Conservation (phyloP, 2,797 vertebrate genomes). For the Leptoclinus maculatus region DNA sequence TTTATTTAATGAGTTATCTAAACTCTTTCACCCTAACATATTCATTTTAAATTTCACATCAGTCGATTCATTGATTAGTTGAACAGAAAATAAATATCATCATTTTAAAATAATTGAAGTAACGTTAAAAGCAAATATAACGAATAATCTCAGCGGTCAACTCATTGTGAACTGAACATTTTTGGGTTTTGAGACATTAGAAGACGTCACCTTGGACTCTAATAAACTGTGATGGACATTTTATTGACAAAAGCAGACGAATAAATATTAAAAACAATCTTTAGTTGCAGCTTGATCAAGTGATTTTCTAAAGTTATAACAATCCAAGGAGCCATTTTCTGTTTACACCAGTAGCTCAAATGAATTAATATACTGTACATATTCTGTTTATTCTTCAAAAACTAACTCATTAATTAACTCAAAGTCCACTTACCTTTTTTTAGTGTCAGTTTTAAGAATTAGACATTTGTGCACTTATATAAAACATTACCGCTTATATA, state of each 20-base stretch:
- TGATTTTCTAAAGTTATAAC: not conserved
- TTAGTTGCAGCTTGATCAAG: not conserved
- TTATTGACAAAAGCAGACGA: not conserved
- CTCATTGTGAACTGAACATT: not conserved
- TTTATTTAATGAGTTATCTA: not conserved
- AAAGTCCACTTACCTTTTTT: too few relatives aligned
- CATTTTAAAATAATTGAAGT: too few relatives aligned
- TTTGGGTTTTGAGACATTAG: not conserved
- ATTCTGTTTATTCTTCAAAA: not conserved
- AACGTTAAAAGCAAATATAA: too few relatives aligned
- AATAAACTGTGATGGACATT: not conserved
- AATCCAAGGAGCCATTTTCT: not conserved
- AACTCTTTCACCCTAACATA: not conserved
- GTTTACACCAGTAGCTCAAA: not conserved
- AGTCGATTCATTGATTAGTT: not conserved
- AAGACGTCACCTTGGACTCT: not conserved
- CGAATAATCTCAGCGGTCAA: too few relatives aligned
- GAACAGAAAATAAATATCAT: too few relatives aligned
- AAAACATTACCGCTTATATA: too few relatives aligned
- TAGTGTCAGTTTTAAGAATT: not conserved
- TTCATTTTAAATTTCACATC: not conserved
- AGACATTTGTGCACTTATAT: not conserved
- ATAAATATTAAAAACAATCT: not conserved
- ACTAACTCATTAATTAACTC: too few relatives aligned
- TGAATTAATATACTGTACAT: not conserved